Conservation (phyloP, 2,797 vertebrate genomes). For the Discoglossus pictus region DNA sequence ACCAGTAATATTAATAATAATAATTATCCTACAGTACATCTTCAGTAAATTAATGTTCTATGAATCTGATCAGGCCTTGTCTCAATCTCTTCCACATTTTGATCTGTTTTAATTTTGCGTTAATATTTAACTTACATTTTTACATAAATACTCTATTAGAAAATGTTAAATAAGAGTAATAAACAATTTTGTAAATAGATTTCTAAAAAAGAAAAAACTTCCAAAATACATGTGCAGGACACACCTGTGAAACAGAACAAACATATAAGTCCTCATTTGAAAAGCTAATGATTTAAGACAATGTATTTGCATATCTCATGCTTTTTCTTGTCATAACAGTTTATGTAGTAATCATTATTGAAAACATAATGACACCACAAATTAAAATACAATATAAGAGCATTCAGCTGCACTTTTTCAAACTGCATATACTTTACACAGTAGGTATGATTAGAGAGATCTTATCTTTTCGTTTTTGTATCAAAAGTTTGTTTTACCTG, state of each 20-base stretch:
- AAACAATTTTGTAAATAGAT: no score
- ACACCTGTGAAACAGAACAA: neutral
- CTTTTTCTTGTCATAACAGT: slow-evolving; percentile 57
- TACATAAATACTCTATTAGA: neutral
- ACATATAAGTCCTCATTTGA: neutral
- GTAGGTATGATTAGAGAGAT: slow-evolving; percentile 33
- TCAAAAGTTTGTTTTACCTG: slow-evolving; percentile 85
- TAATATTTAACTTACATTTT: no score
- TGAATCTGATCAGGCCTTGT: no score
- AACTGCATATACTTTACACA: slow-evolving; percentile 64
- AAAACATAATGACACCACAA: slow-evolving; percentile 67
- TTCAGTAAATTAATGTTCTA: no score
- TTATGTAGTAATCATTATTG: slow-evolving; percentile 60
- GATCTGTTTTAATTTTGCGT: no score
- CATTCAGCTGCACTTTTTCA: slow-evolving; percentile 71
- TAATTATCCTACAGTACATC: no score
- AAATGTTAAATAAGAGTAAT: no score
- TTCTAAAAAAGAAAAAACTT: neutral
- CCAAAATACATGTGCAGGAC: neutral
- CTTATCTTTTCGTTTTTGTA: slow-evolving; percentile 73
- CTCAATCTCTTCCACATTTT: no score
- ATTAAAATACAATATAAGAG: slow-evolving; percentile 76
- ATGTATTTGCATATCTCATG: slow-evolving; percentile 39
- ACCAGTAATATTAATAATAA: no score
- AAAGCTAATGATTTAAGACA: slow-evolving; percentile 10